Evolutionary conservation across 2,888 invertebrate genomes (phyloP), one percentile per base, ranked within the genome.

Genomic region (Druceiella hillmani): DNA sequence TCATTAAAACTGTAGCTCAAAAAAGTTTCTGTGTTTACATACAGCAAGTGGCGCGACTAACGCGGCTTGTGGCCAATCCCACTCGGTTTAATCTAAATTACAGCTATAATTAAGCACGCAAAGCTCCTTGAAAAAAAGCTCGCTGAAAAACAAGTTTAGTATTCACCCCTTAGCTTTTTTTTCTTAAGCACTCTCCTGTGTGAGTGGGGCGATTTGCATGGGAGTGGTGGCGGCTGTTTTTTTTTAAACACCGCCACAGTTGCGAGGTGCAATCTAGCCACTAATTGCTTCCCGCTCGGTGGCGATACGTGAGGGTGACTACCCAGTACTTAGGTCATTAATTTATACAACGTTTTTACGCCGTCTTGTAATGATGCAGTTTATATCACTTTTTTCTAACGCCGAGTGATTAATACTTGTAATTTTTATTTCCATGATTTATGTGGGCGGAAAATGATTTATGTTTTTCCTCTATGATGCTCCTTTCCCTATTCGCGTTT

Each of bases 281-380:
- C 70, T 70, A 70, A 70, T 70, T 70, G 69, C 70, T 68, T 70
- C n/a, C n/a, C n/a, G n/a, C n/a, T n/a, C n/a, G n/a, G n/a, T n/a
- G n/a, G n/a, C n/a, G n/a, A n/a, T n/a, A n/a, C n/a, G n/a, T n/a
- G n/a, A n/a, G n/a, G n/a, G n/a, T n/a, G n/a, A n/a, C n/a, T n/a
- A n/a, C n/a, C n/a, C n/a, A n/a, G n/a, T n/a, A n/a, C n/a, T n/a
- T n/a, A n/a, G n/a, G n/a, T n/a, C n/a, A n/a, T n/a, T n/a, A n/a
- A n/a, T n/a, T n/a, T n/a, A n/a, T n/a, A n/a, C n/a, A n/a, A n/a
- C n/a, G n/a, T n/a, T n/a, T n/a, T n/a, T n/a, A n/a, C n/a, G n/a
- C n/a, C n/a, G n/a, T n/a, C n/a, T n/a, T n/a, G n/a, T n/a, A n/a
- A n/a, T n/a, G n/a, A n/a, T n/a, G n/a, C n/a, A n/a, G n/a, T n/a